Evolutionary conservation across 2,113 vertebrate species (phyloP).

Genomic region (Lycocorax pyrrhopterus): DNA sequence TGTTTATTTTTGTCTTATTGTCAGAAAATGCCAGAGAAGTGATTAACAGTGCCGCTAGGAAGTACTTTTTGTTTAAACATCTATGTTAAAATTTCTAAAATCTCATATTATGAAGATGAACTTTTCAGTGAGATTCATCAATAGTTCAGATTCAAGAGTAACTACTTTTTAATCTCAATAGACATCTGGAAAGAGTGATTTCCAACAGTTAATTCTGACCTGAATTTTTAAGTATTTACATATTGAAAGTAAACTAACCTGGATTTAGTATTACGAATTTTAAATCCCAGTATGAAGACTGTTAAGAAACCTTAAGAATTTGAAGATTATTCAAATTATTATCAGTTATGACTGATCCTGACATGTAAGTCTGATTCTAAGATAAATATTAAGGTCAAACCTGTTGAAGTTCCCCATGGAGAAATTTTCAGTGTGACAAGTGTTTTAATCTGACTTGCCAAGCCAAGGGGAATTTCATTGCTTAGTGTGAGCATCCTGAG

Average conservation of each 20-base stretch:
- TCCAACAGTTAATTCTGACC: neutral
- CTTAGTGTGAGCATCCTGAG: neutral
- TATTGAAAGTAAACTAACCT: neutral
- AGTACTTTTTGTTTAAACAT: neutral
- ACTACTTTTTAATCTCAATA: neutral
- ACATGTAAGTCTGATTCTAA: neutral
- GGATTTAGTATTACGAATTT: neutral
- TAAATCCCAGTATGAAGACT: neutral
- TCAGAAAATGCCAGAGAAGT: neutral
- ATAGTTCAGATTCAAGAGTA: neutral
- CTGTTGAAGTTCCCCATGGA: neutral
- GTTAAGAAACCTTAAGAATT: neutral
- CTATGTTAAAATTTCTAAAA: neutral
- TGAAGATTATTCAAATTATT: neutral
- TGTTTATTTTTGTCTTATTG: neutral
- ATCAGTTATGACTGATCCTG: neutral
- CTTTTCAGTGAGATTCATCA: neutral
- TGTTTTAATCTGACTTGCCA: neutral
- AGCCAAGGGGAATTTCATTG: neutral
- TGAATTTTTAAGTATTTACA: neutral
- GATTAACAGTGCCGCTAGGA: neutral
- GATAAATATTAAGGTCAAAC: neutral
- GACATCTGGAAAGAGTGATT: neutral
- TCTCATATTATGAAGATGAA: neutral
- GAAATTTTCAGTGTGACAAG: neutral